Evolutionary conservation across 2,888 invertebrate species (phyloP).

Genomic region (Pomacea canaliculata): DNA sequence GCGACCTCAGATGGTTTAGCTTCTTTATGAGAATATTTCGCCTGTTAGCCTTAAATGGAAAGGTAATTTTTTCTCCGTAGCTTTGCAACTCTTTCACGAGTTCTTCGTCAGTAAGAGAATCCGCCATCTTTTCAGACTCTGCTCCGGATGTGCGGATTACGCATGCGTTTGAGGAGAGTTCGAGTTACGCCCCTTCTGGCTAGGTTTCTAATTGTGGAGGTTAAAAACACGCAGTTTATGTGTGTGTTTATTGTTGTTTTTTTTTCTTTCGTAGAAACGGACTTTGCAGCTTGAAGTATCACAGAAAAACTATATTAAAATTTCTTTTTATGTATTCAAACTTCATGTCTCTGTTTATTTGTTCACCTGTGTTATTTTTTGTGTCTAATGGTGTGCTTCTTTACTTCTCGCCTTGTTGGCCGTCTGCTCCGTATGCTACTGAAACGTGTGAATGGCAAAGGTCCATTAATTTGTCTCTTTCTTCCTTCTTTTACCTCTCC

Average conservation of each 20-base stretch:
- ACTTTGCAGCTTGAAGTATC: too few relatives aligned
- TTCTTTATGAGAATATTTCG: constrained; percentile 56
- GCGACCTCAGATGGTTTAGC: constrained; percentile 55
- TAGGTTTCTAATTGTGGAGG: not conserved
- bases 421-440: too few relatives aligned
- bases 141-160: constrained; percentile 9
- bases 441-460: too few relatives aligned
- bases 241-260: not conserved
- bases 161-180: constrained; percentile 12
- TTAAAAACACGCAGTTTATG: not conserved
- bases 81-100: constrained; percentile 49
- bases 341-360: too few relatives aligned
- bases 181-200: constrained; percentile 3
- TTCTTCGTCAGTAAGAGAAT: constrained; percentile 51
- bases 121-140: constrained; percentile 51
- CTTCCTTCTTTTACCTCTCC: too few relatives aligned
- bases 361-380: too few relatives aligned
- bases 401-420: too few relatives aligned
- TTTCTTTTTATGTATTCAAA: too few relatives aligned
- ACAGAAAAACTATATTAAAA: too few relatives aligned
- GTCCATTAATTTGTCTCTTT: too few relatives aligned
- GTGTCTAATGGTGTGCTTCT: too few relatives aligned
- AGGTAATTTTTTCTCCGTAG: constrained; percentile 53
- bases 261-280: too few relatives aligned
- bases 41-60: constrained; percentile 51